Evolutionary conservation across 2,113 vertebrate species (phyloP).

Genomic region (Arenaria interpres): DNA sequence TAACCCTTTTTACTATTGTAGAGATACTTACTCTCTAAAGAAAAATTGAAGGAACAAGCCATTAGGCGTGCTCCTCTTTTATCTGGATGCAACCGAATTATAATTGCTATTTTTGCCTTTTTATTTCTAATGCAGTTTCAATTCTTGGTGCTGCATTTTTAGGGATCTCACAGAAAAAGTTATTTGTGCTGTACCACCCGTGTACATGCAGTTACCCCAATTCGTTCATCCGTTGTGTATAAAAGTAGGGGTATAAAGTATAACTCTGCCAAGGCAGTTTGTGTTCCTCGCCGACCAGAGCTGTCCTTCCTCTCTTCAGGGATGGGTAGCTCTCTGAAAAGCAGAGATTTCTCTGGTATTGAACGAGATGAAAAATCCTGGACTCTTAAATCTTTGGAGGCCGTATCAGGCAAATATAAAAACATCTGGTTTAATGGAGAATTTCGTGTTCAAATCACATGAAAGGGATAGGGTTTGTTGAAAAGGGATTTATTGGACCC

Average conservation of each 20-base stretch:
- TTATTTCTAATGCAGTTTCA: not conserved
- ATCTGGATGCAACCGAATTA: not conserved
- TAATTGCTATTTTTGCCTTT: not conserved
- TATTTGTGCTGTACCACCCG: not conserved
- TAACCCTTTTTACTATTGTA: not conserved
- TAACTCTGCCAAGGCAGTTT: not conserved
- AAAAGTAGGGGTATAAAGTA: not conserved
- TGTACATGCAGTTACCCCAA: not conserved
- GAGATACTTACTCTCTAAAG: not conserved
- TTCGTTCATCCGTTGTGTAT: not conserved
- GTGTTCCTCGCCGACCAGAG: not conserved
- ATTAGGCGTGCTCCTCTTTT: not conserved
- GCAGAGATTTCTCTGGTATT: not conserved
- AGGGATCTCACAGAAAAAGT: not conserved
- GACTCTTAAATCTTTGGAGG: not conserved
- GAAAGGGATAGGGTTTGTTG: not conserved
- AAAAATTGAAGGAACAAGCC: not conserved
- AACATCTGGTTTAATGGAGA: not conserved
- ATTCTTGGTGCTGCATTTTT: not conserved
- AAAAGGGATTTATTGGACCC: not conserved
- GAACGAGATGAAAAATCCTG: not conserved
- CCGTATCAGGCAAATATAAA: not conserved
- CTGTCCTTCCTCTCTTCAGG: not conserved
- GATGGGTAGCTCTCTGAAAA: not conserved
- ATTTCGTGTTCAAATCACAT: not conserved